Base-by-base conservation (phyloP, 2,797 vertebrate species). In the Lutjanus argentimaculatus region DNA sequence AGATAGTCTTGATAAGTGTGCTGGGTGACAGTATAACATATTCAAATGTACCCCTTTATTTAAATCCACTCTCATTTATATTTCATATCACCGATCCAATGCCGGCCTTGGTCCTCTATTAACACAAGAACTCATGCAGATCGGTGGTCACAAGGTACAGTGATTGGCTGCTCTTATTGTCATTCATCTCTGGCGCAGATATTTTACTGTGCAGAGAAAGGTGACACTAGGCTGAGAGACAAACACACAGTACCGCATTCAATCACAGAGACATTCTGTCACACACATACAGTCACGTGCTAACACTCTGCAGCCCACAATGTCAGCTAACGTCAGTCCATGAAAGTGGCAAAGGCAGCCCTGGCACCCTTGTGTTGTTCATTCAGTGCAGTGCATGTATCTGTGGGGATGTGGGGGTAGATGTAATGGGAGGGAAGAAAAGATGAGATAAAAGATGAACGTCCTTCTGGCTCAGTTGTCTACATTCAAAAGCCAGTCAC, bases 31-130 rank as follows among this genome's bases (percentile, higher is more conserved):
- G 43, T 67, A 52, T 55, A 73, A 76, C 83, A 80, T 76, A 92
- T 92, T 92, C 72, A 85, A 85, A 90, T 86, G 43, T 73, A 49
- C 64, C 82, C 75, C 63, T 72, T 80, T 82, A 92, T 92, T 92
- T 73, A 92, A 90, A 93, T 92, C 61, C 67, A 43, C 49, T 6
- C 75, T 88, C 73, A 89, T 93, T 91, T 88, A 85, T 86, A 93
- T 93, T 93, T 92, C 88, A 90, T 85, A 82, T 88, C 72, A 72
- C 70, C 77, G 82, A 82, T 82, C 69, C 3, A 25, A 55, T 80
- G 67, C 90, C 71, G 85, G 79, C 77, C 63, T 82, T 72, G 74
- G 87, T 85, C 77, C 74, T 82, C 81, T 72, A 85, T 87, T 83
- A 77, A 80, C 52, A 73, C 75, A 62, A 77, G 79, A 86, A 52